Percentiles rank a stretch among this genome's conserved stretches.
These are phyloP conservation scores for Pollenia amentaria DNA, from an alignment of 2,888 invertebrate genomes.

Conservation along the genomic window DNA sequence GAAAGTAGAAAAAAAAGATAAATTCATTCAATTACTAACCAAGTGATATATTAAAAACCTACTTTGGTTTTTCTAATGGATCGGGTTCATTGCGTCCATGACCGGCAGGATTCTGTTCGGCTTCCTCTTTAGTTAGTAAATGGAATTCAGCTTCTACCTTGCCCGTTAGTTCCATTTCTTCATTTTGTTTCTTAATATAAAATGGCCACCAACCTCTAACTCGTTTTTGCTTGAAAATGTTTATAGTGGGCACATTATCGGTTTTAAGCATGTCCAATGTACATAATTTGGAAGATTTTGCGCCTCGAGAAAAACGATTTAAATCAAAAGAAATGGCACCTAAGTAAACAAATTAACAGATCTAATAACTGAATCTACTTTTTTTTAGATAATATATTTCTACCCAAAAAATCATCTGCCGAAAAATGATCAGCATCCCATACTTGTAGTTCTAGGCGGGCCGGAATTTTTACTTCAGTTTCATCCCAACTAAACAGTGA, in stretches of 20 bases:
- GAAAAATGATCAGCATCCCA: constrained; percentile 98
- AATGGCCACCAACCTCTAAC: constrained; percentile 98
- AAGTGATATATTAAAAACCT: constrained; percentile 79
- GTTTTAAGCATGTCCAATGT: constrained; percentile 92
- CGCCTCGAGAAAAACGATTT: constrained; percentile 93
- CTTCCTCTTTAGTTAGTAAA: constrained; percentile 92
- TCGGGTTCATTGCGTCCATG: constrained; percentile 94
- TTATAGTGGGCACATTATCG: constrained; percentile 92
- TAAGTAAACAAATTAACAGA: constrained; percentile 76
- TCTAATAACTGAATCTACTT: not conserved
- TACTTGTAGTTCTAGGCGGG: constrained; percentile 93
- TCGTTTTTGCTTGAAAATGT: constrained; percentile 95
- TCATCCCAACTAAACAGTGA: constrained; percentile 95
- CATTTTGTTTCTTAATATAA: constrained; percentile 92
- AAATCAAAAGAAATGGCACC: constrained; percentile 93
- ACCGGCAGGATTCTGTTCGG: constrained; percentile 94
- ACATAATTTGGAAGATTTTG: constrained; percentile 94
- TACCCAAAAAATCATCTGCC: constrained; percentile 91
- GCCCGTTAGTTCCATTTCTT: constrained; percentile 93
- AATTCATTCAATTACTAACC: not conserved
- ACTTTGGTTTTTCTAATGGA: constrained; percentile 96
- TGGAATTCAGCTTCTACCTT: constrained; percentile 97
- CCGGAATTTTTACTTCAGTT: constrained; percentile 95
- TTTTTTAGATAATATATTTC: not conserved
- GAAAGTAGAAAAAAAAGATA: constrained; percentile 83